Conservation (phyloP, 2,113 vertebrate genomes). For the Malurus melanocephalus region DNA sequence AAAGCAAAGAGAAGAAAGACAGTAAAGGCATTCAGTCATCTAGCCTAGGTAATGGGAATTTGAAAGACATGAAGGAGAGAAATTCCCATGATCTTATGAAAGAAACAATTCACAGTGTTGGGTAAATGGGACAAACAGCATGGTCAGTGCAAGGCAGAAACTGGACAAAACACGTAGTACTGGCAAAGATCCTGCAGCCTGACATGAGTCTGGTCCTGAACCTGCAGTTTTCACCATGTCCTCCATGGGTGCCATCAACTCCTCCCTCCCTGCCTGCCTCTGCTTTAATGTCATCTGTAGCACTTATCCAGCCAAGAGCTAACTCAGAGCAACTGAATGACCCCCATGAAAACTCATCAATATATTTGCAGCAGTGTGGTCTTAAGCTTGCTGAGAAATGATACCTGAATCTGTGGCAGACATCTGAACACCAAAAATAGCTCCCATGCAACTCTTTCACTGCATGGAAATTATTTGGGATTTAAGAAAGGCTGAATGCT, state of each 20-base stretch:
- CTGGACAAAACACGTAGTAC: neutral
- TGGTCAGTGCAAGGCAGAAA: neutral
- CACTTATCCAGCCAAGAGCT: neutral
- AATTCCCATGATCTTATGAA: neutral
- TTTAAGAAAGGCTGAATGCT: neutral
- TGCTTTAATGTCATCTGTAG: neutral
- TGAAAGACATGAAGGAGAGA: neutral
- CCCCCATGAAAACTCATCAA: neutral
- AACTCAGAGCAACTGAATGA: neutral
- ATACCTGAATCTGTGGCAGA: neutral
- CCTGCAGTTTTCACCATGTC: neutral
- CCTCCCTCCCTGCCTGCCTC: neutral
- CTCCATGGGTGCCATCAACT: fast-evolving
- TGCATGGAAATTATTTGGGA: neutral
- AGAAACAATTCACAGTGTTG: neutral
- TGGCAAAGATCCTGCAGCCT: neutral
- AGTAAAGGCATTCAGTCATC: neutral
- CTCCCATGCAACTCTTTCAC: neutral
- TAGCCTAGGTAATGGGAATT: neutral
- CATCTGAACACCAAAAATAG: neutral
- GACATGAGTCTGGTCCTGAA: neutral
- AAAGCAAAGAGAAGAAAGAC: neutral
- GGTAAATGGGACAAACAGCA: neutral
- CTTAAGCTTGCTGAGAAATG: neutral
- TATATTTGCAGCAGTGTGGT: fast-evolving